These are phyloP conservation scores for Bilobella aurantiaca DNA, from an alignment of 1,140 invertebrate genomes.

Conservation along the genomic window DNA sequence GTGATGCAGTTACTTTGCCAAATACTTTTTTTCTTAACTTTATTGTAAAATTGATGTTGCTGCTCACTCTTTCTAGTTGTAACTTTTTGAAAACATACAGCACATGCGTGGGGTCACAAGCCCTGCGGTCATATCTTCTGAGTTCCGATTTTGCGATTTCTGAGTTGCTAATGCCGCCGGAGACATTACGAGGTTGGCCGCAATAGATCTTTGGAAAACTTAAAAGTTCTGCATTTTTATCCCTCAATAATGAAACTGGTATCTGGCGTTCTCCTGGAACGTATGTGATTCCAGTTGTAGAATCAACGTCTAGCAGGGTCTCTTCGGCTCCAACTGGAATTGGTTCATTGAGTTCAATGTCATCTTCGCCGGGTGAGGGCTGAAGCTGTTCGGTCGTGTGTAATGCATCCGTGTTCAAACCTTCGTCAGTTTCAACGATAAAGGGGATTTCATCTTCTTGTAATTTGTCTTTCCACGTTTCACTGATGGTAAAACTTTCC, in stretches of 20 bases:
- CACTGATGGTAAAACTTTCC: background rate
- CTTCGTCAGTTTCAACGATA: background rate
- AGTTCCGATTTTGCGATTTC: constrained; percentile 10
- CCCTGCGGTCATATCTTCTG: background rate
- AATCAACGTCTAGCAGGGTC: background rate
- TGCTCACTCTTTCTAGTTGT: constrained; percentile 12
- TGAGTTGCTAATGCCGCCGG: background rate
- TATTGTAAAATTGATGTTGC: constrained; percentile 16
- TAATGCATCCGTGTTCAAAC: background rate
- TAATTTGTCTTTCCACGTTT: background rate
- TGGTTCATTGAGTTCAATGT: background rate
- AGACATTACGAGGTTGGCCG: background rate
- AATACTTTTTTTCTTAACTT: constrained; percentile 21
- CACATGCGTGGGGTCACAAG: background rate
- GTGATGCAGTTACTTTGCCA: constrained; percentile 10
- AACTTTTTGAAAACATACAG: constrained; percentile 5
- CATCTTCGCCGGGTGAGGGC: background rate
- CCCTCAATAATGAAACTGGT: background rate
- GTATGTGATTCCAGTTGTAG: background rate
- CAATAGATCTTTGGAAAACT: constrained; percentile 1
- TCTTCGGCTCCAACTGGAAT: constrained; percentile 1
- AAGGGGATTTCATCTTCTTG: background rate
- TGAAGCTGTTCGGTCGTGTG: background rate
- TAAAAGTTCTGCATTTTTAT: constrained; percentile 20
- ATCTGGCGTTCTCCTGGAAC: constrained; percentile 7